Evolutionary conservation across 2,797 vertebrate genomes (phyloP).

Genomic region (Spheniscus humboldti): DNA sequence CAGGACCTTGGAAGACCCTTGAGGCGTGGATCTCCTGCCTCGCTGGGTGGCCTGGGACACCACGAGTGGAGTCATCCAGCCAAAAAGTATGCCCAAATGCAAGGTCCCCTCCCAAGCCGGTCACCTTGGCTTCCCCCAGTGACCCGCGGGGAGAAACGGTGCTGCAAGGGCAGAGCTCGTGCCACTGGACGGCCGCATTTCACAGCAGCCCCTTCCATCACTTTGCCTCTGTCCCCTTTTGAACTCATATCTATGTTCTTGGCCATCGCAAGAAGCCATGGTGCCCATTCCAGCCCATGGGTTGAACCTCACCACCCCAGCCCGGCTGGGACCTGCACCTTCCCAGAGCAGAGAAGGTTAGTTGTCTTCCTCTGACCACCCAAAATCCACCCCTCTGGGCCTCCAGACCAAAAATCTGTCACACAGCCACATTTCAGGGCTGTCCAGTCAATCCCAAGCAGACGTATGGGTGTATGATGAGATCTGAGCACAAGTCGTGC

Average conservation of each 20-base stretch:
- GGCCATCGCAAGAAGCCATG: neutral
- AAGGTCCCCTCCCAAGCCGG: neutral
- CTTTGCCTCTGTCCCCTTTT: neutral
- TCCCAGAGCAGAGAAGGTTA: neutral
- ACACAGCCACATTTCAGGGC: neutral
- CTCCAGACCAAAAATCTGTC: neutral
- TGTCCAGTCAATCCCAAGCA: neutral
- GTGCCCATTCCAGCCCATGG: neutral
- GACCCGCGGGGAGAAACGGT: neutral
- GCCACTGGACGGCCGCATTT: neutral
- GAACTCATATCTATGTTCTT: neutral
- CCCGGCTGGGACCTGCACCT: neutral
- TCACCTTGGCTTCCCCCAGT: neutral
- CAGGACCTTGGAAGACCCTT: neutral
- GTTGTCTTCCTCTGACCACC: neutral
- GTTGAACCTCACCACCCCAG: neutral
- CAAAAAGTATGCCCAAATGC: neutral
- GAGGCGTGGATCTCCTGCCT: neutral
- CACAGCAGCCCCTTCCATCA: neutral
- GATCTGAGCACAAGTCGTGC: neutral
- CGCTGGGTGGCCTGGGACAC: neutral
- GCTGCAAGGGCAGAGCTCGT: neutral
- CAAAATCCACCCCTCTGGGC: neutral
- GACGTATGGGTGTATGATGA: neutral
- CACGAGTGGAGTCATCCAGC: neutral